These are phyloP conservation scores for Alligator mississippiensis DNA, from an alignment of 2,113 vertebrate species.

Conservation along the genomic window DNA sequence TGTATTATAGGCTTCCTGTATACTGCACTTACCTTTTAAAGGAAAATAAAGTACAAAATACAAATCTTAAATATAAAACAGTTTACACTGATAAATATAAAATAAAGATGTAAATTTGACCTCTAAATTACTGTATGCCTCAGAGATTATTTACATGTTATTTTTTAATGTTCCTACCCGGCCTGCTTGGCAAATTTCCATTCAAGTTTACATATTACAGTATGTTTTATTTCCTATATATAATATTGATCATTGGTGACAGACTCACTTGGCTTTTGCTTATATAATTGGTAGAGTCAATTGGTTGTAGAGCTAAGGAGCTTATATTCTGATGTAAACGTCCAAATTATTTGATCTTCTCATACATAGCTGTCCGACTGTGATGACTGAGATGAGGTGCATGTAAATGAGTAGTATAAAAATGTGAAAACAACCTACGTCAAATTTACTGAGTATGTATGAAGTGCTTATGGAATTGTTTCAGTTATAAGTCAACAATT, in stretches of 20 bases:
- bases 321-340: conserved; percentile 40
- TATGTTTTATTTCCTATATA: conserved; percentile 23
- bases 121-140: conserved; percentile 28
- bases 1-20: neutral
- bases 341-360: conserved; percentile 53
- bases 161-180: conserved; percentile 29
- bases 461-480: conserved; percentile 24
- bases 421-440: conserved; percentile 59
- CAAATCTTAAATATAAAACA: neutral
- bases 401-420: conserved; percentile 49
- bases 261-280: conserved; percentile 25
- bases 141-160: neutral
- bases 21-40: neutral
- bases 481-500: neutral
- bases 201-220: conserved; percentile 16
- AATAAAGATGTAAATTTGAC: conserved; percentile 11
- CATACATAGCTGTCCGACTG: conserved; percentile 67
- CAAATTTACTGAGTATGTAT: neutral
- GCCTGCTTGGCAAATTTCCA: conserved; percentile 17
- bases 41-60: neutral
- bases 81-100: conserved; percentile 7
- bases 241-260: conserved; percentile 41
- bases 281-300: conserved; percentile 43
- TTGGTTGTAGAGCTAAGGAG: conserved; percentile 38
- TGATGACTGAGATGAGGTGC: conserved; percentile 65